Evolutionary conservation across 2,888 invertebrate species (phyloP).

Genomic region (Dryadula phaetusa): DNA sequence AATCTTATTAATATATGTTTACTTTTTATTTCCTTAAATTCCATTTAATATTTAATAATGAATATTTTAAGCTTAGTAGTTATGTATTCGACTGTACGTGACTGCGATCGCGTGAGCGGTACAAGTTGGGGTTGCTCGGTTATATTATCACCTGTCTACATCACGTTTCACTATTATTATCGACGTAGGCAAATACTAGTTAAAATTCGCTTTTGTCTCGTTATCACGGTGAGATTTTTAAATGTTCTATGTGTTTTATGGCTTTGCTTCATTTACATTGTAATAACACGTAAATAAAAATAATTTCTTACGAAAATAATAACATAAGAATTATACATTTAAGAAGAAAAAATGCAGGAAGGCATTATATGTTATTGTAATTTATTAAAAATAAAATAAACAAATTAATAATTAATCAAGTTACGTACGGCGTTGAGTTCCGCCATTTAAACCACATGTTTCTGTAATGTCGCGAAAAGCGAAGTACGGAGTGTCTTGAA

Average conservation of each 20-base stretch:
- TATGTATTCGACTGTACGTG: slow-evolving; percentile 54
- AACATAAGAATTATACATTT: too few relatives aligned
- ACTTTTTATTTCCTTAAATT: neutral
- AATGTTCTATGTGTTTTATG: neutral
- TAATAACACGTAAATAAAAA: too few relatives aligned
- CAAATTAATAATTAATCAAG: too few relatives aligned
- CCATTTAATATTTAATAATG: neutral
- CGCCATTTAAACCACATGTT: too few relatives aligned
- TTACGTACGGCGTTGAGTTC: too few relatives aligned
- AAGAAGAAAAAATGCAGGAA: too few relatives aligned
- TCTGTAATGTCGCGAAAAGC: too few relatives aligned
- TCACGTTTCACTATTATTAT: slow-evolving; percentile 67
- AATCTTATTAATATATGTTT: neutral
- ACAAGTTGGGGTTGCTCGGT: slow-evolving; percentile 56
- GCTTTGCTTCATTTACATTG: too few relatives aligned
- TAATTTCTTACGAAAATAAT: too few relatives aligned
- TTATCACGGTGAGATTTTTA: neutral
- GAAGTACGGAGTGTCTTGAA: neutral
- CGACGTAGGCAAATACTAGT: slow-evolving; percentile 36
- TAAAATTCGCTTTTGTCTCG: slow-evolving; percentile 38
- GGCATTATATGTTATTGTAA: too few relatives aligned
- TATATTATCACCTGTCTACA: slow-evolving; percentile 66
- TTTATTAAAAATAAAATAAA: too few relatives aligned
- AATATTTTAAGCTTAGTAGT: slow-evolving; percentile 31
- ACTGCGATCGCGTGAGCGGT: slow-evolving; percentile 59